Base-by-base conservation (phyloP, 2,888 invertebrate species). In the Crioceris asparagi region DNA sequence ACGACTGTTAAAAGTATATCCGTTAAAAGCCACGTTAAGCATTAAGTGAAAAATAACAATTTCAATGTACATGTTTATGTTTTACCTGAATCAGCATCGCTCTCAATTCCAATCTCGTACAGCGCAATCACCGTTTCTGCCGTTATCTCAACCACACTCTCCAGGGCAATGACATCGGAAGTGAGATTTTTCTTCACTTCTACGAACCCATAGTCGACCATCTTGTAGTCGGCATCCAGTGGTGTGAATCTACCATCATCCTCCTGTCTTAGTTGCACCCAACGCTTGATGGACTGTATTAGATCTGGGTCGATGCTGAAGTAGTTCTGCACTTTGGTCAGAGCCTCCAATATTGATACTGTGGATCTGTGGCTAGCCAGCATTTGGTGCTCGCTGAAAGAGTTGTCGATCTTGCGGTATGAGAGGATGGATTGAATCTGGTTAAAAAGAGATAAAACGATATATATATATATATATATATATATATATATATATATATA, bases 371-470 rank as follows among this genome's bases (percentile, higher is more conserved):
- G 75, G 46, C 76, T 77, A 39, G 71, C 72, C 53, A 76, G 66
- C 49, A 71, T 71, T 42, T 72, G 75, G 43, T 77, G 77, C 39
- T 78, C 77, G 38, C 77, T 77, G 56, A 78, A 78, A 0, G 77
- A 77, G 47, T 75, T 74, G 55, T 78, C 77, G n/a, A 61, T 67
- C 55, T 74, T 76, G 6, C 74, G 67, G 59, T 75, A 78, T 0
- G 74, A 71, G 2, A 78, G 59, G 4, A 78, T 66, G 1, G 72
- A 65, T 65, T 78, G 76, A 2, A 75, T 71, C 73, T 75, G 62
- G 16, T 66, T 57, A 14, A 12, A 3, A n/a, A n/a, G n/a, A n/a
- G n/a, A n/a, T n/a, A n/a, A n/a, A n/a, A n/a, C n/a, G n/a, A n/a
- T n/a, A n/a, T n/a, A n/a, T n/a, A n/a, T n/a, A n/a, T n/a, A n/a